Conservation (phyloP, 2,888 invertebrate genomes). For the Sesia bembeciformis region DNA sequence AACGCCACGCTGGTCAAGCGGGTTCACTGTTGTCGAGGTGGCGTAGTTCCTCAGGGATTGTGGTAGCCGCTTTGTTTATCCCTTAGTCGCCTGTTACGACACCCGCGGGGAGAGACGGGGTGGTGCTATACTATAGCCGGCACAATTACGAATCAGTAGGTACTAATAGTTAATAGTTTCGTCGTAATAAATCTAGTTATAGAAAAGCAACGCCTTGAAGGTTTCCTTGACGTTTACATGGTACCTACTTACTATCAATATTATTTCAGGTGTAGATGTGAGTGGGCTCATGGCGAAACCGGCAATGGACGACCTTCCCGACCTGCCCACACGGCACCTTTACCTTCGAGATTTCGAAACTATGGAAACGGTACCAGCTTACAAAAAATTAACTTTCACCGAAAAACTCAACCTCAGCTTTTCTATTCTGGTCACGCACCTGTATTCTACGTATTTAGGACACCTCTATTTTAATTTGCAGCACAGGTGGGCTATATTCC, state of each 20-base stretch:
- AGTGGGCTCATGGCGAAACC: constrained; percentile 28
- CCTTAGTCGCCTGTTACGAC: too few species aligned
- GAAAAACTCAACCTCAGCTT: constrained; percentile 38
- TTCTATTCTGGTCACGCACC: constrained; percentile 14
- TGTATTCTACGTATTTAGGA: constrained; percentile 65
- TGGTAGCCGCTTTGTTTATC: too few species aligned
- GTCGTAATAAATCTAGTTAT: too few species aligned
- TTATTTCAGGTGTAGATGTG: constrained; percentile 39
- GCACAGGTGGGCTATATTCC: constrained; percentile 71
- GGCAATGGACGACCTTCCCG: constrained; percentile 32
- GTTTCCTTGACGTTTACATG: background rate
- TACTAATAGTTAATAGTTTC: too few species aligned
- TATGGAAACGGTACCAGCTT: constrained; percentile 51
- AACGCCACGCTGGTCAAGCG: too few species aligned
- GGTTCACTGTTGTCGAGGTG: too few species aligned
- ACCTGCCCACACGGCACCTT: constrained; percentile 28
- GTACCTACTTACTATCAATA: background rate
- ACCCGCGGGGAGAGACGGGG: too few species aligned
- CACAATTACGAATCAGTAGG: too few species aligned
- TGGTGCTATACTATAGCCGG: too few species aligned
- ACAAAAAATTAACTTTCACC: constrained; percentile 41
- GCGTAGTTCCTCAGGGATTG: too few species aligned
- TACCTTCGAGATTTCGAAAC: constrained; percentile 53
- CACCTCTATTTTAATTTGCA: constrained; percentile 77
- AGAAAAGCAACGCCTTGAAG: too few species aligned